Conservation (phyloP, 1,140 invertebrate species). For the Trachelipus rathkii region DNA sequence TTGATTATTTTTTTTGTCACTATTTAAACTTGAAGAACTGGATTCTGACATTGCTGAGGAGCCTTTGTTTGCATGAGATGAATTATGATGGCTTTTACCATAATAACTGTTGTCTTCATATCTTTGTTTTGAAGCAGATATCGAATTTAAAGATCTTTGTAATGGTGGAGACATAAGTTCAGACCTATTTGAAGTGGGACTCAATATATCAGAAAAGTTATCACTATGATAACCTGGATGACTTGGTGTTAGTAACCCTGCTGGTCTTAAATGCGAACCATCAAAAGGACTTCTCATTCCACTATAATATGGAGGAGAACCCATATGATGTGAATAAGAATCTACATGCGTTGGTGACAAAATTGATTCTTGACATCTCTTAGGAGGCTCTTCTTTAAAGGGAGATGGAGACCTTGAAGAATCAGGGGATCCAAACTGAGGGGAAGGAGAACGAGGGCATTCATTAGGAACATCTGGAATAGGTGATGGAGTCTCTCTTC, state of each 20-base stretch:
- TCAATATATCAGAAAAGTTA: conserved; percentile 28
- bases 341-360: conserved; percentile 19
- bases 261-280: not conserved
- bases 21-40: conserved; percentile 17
- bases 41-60: not conserved
- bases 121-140: not conserved
- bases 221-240: not conserved
- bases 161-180: conserved; percentile 28
- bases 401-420: conserved; percentile 43
- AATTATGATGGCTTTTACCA: not conserved
- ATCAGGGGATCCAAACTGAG: conserved; percentile 44
- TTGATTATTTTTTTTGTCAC: conserved; percentile 7
- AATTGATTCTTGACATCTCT: conserved; percentile 12
- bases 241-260: not conserved
- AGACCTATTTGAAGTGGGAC: conserved; percentile 22
- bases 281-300: not conserved
- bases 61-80: not conserved
- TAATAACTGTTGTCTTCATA: not conserved
- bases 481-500: conserved; percentile 39
- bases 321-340: conserved; percentile 14
- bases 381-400: conserved; percentile 8
- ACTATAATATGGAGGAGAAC: conserved; percentile 7
- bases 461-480: conserved; percentile 38
- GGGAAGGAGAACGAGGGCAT: conserved; percentile 43
- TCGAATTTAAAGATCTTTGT: not conserved